Conservation (phyloP, 2,113 vertebrate genomes). For the Erythrolamprus reginae region DNA sequence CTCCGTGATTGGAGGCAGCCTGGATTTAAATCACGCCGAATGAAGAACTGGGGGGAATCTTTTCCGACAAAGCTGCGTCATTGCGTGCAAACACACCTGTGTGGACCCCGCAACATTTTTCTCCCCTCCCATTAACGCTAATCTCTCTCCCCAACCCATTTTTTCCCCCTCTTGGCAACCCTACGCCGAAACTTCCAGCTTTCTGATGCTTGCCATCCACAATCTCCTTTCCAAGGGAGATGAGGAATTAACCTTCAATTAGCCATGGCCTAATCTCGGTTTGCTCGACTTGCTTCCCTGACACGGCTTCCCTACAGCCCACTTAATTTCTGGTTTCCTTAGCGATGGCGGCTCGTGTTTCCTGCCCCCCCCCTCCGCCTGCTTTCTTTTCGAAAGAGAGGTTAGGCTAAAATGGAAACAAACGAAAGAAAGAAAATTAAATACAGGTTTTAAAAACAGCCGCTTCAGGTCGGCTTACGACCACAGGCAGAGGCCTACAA, state of each 20-base stretch:
- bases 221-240: slow-evolving; percentile 11
- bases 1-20: slow-evolving; percentile 15
- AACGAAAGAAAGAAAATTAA: background rate
- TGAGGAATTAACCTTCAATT: slow-evolving; percentile 64
- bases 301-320: slow-evolving; percentile 48
- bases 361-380: slow-evolving; percentile 7
- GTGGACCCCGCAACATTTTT: background rate
- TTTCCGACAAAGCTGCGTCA: background rate
- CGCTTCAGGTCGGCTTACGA: background rate
- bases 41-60: slow-evolving; percentile 4
- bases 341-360: slow-evolving; percentile 39
- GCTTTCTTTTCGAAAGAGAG: background rate
- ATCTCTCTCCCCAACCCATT: rapidly evolving
- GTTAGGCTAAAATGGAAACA: background rate
- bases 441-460: slow-evolving; percentile 49
- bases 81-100: background rate
- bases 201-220: background rate
- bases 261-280: slow-evolving; percentile 54
- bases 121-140: background rate
- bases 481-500: background rate
- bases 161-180: rapidly evolving
- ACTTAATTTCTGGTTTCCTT: slow-evolving; percentile 64
- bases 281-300: slow-evolving; percentile 12
- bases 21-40: slow-evolving; percentile 21
- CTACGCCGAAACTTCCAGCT: background rate